Evolutionary conservation across 2,888 invertebrate species (phyloP).

Genomic region (Sipha maydis): DNA sequence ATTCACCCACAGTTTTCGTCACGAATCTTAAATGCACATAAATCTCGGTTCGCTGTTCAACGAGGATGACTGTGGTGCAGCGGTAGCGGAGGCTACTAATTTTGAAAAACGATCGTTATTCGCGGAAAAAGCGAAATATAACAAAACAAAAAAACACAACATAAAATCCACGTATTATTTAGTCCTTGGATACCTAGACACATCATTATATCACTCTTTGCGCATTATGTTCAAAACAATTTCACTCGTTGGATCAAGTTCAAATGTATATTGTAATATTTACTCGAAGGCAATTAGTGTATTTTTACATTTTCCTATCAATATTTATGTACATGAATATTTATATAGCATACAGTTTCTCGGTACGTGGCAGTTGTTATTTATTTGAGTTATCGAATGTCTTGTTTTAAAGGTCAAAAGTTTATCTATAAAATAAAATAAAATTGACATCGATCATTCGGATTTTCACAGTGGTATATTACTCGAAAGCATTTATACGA

Average conservation of each 20-base stretch:
- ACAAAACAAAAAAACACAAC: neutral
- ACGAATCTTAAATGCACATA: slow-evolving; percentile 60
- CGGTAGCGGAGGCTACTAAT: slow-evolving; percentile 26
- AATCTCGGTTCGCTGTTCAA: slow-evolving; percentile 29
- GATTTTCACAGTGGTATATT: neutral
- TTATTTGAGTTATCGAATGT: neutral
- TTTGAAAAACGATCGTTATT: slow-evolving; percentile 49
- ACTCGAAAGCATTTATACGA: neutral
- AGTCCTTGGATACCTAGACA: neutral
- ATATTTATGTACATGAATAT: too few species aligned
- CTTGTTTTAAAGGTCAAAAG: neutral
- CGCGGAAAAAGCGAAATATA: neutral
- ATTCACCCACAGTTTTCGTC: slow-evolving; percentile 12
- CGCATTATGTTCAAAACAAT: neutral
- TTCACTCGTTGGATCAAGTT: neutral
- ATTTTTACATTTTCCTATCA: neutral
- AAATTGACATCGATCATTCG: neutral
- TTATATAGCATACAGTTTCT: neutral
- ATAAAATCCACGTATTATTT: too few species aligned
- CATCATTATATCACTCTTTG: neutral
- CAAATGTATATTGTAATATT: neutral
- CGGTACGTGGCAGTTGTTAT: neutral
- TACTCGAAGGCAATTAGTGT: neutral
- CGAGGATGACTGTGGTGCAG: neutral
- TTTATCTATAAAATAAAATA: neutral